Evolutionary conservation across 2,113 vertebrate genomes (phyloP), one percentile per base, ranked within the genome.

Genomic region (Terrapene triunguis): DNA sequence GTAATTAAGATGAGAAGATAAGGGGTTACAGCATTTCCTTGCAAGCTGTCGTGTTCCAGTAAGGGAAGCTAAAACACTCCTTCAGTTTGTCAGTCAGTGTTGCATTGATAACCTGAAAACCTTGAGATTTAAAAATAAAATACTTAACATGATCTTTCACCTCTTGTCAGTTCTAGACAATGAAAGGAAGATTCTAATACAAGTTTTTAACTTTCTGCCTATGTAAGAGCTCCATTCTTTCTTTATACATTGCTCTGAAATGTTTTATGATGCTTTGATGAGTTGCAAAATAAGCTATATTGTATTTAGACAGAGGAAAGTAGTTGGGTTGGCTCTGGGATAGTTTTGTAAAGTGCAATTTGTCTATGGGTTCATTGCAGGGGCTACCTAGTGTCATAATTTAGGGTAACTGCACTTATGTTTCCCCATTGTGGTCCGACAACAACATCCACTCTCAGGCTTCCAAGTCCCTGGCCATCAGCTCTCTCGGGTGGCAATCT

Each of bases 311-410:
- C 3, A 3, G 13, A 48, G 10, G 7, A 78, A 29, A 5, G 1
- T 50, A 27, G 27, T 83, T 88, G 35, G 87, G 78, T 78, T 83
- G n/a, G 72, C 47, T n/a, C 54, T 17, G 3, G 0, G 1, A 74
- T 1, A 54, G 1, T 48, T 0, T 59, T n/a, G 57, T 19, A 2
- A 50, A 0, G 48, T 2, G 6, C 0, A 42, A 4, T 72, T n/a
- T 72, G n/a, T 72, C 17, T 88, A 13, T 78, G 35, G 6, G 54
- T 10, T 53, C 87, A 59, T 78, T 3, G 57, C 47, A 44, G 85
- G 38, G 8, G 83, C 42, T 5, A 0, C n/a, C 83, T 72, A 4
- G 0, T 3, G 1, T 0, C 1, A 1, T 9, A 55, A 3, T 12
- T 16, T 54, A 32, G 8, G 17, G 35, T 8, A 69, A 21, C 35